Base-by-base conservation (phyloP, 2,113 vertebrate species). In the Rattus rattus region DNA sequence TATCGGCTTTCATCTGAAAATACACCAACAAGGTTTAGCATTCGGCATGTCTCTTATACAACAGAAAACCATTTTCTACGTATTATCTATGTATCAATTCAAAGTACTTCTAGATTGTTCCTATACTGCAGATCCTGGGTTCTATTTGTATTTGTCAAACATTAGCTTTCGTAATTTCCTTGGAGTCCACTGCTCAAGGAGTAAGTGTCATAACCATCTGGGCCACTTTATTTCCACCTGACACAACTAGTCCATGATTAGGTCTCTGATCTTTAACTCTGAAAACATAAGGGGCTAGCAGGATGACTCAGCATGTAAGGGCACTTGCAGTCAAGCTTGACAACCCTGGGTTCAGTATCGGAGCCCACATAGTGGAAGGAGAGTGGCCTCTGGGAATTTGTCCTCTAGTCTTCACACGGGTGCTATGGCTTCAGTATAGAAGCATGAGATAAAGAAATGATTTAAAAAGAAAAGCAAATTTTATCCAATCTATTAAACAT, bases 1-100 rank as follows among this genome's bases (percentile, higher is more conserved):
- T 91, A 96, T 69, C 92, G 22, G 76, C 94, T 96, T 96, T 92
- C 86, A 92, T 87, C 85, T 90, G 92, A 54, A 96, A 96, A 92
- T 85, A 72, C 47, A 61, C 90, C 95, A 89, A 43, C 22, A 59
- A 83, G 30, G 59, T 54, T 95, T 95, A 95, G 43, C 19, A 84
- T 83, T 87, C 63, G 26, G 36, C 26, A 39, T 54, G 59, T 61
- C 39, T 12, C 70, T 91, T 59, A 81, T 6, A 73, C 2, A 61
- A 96, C 92, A 79, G 69, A 92, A 92, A 88, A 47, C 6, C 77
- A 70, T 91, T 92, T 88, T 22, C 72, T 86, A 94, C 6, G 75
- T 33, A 91, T 49, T 69, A 54, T 77, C 75, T 22, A 43, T 49
- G 97, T 75, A 30, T 47, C 69, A 96, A 72, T 94, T 81, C 39